Evolutionary conservation across 2,113 vertebrate species (phyloP).

Genomic region (Acinonyx jubatus): DNA sequence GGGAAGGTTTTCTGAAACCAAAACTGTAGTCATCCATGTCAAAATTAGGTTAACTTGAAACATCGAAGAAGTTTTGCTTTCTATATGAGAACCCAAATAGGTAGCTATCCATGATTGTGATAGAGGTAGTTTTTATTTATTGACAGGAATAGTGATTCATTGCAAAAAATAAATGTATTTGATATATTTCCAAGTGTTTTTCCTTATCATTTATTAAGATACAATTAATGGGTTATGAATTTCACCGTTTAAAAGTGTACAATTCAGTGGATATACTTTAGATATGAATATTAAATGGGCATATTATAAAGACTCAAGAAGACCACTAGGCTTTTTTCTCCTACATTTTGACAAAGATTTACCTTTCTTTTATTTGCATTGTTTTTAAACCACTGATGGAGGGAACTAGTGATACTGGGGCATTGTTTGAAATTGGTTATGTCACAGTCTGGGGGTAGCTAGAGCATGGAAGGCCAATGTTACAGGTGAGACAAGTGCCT

Average conservation of each 20-base stretch:
- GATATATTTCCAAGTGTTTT: not conserved
- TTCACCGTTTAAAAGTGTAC: not conserved
- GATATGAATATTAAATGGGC: not conserved
- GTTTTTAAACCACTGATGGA: not conserved
- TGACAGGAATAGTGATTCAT: not conserved
- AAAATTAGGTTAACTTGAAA: not conserved
- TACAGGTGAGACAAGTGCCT: not conserved
- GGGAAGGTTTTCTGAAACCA: not conserved
- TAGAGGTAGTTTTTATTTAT: not conserved
- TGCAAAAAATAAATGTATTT: not conserved
- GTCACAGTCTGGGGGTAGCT: not conserved
- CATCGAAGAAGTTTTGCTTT: not conserved
- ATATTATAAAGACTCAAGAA: not conserved
- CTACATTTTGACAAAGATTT: not conserved
- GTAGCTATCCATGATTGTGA: not conserved
- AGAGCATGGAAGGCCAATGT: not conserved
- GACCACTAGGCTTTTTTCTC: not conserved
- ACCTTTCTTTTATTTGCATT: not conserved
- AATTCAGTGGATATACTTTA: not conserved
- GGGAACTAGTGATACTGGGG: not conserved
- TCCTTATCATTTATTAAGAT: not conserved
- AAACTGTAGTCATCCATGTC: not conserved
- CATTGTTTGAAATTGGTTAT: not conserved
- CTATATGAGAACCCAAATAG: not conserved
- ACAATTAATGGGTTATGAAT: not conserved